Percentiles rank a stretch among this genome's conserved stretches.
Conservation (phyloP, 2,113 vertebrate species). For the Pelecanus crispus region DNA sequence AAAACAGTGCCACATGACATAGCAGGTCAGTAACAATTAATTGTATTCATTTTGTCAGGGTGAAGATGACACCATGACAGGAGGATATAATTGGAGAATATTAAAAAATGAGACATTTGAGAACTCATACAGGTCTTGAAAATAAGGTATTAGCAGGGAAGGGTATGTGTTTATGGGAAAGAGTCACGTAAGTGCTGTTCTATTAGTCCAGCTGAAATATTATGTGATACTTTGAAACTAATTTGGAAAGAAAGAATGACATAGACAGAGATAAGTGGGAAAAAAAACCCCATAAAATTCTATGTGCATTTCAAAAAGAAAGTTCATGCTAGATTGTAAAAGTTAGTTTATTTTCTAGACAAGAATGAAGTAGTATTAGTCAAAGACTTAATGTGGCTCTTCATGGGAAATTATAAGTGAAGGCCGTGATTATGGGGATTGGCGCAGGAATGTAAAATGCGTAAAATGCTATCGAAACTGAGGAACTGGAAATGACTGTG, state of each 20-base stretch:
- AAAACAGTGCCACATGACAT: neutral
- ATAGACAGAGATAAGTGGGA: neutral
- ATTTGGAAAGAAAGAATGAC: neutral
- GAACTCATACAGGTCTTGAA: neutral
- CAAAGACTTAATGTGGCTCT: neutral
- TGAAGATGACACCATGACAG: neutral
- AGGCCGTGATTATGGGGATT: neutral
- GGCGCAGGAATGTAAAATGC: neutral
- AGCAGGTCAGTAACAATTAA: neutral
- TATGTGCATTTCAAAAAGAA: neutral
- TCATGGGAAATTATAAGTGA: neutral
- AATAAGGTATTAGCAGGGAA: neutral
- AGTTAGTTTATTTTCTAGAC: neutral
- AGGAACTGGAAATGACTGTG: neutral
- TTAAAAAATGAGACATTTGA: neutral
- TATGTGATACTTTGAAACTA: neutral
- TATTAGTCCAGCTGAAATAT: neutral
- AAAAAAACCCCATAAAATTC: neutral
- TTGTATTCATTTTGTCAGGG: neutral
- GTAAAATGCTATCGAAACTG: fast-evolving
- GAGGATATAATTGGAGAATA: neutral
- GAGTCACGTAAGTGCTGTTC: neutral
- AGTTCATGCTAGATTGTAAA: neutral
- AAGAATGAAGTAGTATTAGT: neutral
- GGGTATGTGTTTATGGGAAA: fast-evolving